phyloP scores from a whole-genome alignment of 30 jellyfish, hydroid and myxozoan species.

The Aurelia coerulea region DNA sequence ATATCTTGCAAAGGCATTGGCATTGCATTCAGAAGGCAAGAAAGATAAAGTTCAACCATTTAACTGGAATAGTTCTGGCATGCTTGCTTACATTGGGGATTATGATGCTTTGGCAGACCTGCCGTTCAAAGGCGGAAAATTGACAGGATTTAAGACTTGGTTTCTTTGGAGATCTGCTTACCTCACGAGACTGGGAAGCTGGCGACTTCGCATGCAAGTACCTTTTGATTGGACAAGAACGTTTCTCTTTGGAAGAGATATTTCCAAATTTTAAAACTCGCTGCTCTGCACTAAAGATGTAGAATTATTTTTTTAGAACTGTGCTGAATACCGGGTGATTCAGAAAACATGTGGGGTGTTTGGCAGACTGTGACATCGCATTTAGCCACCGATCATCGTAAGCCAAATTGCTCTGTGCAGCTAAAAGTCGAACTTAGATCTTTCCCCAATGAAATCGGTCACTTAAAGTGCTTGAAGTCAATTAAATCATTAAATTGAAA shows the following conservation, averaged over 20 bases:
- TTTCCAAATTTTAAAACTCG: constrained; percentile 67
- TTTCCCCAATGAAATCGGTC: too few relatives aligned
- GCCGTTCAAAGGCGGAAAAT: constrained; percentile 88
- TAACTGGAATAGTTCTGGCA: constrained; percentile 77
- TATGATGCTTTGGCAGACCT: constrained; percentile 91
- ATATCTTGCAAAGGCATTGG: constrained; percentile 73
- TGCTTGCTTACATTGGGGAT: constrained; percentile 97
- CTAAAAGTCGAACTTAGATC: too few relatives aligned
- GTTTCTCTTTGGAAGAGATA: constrained; percentile 95
- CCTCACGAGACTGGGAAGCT: constrained; percentile 92
- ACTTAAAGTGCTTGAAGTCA: too few relatives aligned
- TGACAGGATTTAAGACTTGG: constrained; percentile 95
- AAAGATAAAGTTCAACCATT: constrained; percentile 58
- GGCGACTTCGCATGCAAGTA: constrained; percentile 97
- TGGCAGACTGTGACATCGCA: too few relatives aligned
- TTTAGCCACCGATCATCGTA: too few relatives aligned
- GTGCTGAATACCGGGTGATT: too few relatives aligned
- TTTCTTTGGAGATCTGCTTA: constrained; percentile 96
- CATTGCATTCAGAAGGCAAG: constrained; percentile 28
- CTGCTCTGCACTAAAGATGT: neutral
- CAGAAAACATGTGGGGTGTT: too few relatives aligned
- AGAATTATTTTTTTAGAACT: too few relatives aligned
- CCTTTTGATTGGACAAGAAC: constrained; percentile 99
- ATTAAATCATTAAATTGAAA: too few relatives aligned
- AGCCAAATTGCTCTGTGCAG: too few relatives aligned